Evolutionary conservation across 2,888 invertebrate species (phyloP).

Genomic region (Pasiphila rectangulata): DNA sequence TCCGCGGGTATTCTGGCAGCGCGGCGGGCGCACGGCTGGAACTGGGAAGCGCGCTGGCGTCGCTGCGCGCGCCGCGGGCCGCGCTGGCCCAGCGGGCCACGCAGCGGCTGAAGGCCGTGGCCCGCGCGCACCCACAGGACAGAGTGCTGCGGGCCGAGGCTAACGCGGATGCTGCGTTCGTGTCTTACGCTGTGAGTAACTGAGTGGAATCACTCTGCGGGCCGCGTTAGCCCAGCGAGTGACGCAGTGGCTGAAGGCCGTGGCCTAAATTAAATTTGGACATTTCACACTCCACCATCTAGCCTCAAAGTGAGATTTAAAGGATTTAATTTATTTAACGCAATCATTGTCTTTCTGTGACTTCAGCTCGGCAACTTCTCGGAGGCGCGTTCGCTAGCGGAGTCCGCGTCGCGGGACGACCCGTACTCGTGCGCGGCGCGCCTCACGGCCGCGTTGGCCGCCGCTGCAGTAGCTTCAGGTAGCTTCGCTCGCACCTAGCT

Average conservation of each 20-base stretch:
- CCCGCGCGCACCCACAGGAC: constrained; percentile 66
- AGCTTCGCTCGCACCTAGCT: too few relatives aligned
- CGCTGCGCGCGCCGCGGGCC: constrained; percentile 83
- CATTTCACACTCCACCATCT: too few relatives aligned
- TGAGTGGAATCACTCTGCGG: too few relatives aligned
- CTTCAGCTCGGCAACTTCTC: neutral
- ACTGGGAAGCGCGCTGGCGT: constrained; percentile 91
- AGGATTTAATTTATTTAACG: too few relatives aligned
- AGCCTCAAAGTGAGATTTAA: too few relatives aligned
- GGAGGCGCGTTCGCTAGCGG: constrained; percentile 44
- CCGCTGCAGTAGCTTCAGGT: constrained; percentile 30
- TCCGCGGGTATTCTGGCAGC: constrained; percentile 93
- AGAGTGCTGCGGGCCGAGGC: constrained; percentile 69
- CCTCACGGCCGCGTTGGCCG: constrained; percentile 53
- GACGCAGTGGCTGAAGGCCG: too few relatives aligned
- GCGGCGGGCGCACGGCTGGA: constrained; percentile 88
- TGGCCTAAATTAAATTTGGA: too few relatives aligned
- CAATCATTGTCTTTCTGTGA: neutral
- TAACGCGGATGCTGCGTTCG: constrained; percentile 71
- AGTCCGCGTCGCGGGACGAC: constrained; percentile 65
- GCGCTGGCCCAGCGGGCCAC: constrained; percentile 44
- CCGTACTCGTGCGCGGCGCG: constrained; percentile 72
- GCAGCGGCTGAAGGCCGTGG: constrained; percentile 66
- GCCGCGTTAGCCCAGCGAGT: too few relatives aligned
- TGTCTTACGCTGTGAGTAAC: constrained; percentile 63